Evolutionary conservation across 2,888 invertebrate genomes (phyloP).

Genomic region (Polymixis flavicincta): DNA sequence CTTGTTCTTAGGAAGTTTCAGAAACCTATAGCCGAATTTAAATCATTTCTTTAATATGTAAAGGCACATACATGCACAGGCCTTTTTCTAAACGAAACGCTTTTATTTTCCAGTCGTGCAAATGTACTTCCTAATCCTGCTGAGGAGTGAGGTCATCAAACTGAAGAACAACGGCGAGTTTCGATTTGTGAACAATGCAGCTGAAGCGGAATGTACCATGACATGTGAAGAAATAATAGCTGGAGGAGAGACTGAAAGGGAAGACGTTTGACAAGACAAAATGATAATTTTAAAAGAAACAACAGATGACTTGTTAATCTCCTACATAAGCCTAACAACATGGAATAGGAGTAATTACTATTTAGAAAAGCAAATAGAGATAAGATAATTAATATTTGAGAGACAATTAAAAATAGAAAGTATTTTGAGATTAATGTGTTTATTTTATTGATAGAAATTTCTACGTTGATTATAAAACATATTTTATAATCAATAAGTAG

Average conservation of each 20-base stretch:
- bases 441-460: too few relatives aligned
- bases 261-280: neutral
- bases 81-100: neutral
- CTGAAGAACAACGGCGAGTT: slow-evolving; percentile 9
- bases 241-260: neutral
- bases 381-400: neutral
- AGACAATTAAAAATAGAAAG: neutral
- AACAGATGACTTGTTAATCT: neutral
- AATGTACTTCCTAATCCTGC: slow-evolving; percentile 20
- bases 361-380: neutral
- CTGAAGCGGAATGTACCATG: slow-evolving; percentile 24
- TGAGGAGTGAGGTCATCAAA: slow-evolving; percentile 31
- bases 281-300: neutral
- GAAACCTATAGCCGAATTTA: too few relatives aligned
- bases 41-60: neutral
- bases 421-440: too few relatives aligned
- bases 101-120: slow-evolving; percentile 11
- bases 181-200: slow-evolving; percentile 28
- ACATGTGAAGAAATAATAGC: neutral
- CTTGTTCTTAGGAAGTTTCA: neutral
- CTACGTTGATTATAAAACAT: neutral
- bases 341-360: neutral
- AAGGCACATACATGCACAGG: neutral
- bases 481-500: too few relatives aligned
- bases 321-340: neutral